These are phyloP conservation scores for Peromyscus maniculatus DNA, from an alignment of 2,113 vertebrate species.

Conservation along the genomic window DNA sequence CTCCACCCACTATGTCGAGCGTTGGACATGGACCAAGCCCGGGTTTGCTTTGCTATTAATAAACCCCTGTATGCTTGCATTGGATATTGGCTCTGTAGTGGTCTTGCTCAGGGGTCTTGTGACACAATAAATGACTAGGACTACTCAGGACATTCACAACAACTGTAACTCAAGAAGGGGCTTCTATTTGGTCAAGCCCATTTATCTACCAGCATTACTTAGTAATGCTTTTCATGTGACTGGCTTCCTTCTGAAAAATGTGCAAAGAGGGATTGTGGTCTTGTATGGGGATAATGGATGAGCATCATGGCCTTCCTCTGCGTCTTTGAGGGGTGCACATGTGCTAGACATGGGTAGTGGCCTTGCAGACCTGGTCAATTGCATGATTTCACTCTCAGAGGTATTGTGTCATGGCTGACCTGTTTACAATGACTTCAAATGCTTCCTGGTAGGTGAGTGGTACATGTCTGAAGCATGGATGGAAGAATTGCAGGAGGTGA, in stretches of 20 bases:
- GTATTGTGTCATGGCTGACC: not conserved
- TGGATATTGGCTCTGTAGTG: no score
- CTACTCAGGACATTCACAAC: not conserved
- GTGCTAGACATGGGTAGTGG: not conserved
- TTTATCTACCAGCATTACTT: not conserved
- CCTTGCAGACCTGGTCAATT: not conserved
- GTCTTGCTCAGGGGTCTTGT: no score
- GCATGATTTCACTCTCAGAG: not conserved
- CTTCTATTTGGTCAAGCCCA: not conserved
- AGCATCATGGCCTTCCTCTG: not conserved
- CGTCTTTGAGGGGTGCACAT: not conserved
- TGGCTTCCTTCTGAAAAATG: not conserved
- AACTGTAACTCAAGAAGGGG: not conserved
- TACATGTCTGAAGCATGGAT: not conserved
- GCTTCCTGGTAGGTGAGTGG: not conserved
- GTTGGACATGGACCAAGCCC: no score
- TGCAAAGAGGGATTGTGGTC: not conserved
- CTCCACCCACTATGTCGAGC: no score
- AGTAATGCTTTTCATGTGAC: not conserved
- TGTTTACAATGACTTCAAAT: not conserved
- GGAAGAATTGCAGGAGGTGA: not conserved
- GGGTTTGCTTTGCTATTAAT: no score
- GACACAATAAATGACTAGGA: not conserved
- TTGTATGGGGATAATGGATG: not conserved
- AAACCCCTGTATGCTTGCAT: no score